Conservation (phyloP, 2,888 invertebrate genomes). For the Drosophila tanythrix region DNA sequence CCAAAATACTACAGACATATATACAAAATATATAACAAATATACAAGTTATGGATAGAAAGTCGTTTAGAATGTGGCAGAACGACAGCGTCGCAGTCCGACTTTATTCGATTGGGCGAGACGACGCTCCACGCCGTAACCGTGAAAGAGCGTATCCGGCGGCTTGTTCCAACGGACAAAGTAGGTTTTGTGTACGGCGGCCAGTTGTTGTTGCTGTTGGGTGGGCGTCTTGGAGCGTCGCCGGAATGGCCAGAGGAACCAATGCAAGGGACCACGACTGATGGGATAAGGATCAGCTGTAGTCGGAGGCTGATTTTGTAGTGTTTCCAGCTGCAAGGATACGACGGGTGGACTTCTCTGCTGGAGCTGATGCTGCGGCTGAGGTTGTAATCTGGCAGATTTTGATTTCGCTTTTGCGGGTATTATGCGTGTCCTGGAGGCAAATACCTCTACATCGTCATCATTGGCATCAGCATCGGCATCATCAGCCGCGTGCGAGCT, state of each 20-base stretch:
- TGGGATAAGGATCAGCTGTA: background rate
- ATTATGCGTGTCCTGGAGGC: conserved; percentile 55
- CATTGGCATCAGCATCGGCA: conserved; percentile 1
- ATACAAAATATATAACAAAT: conserved; percentile 49
- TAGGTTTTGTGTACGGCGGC: conserved; percentile 83
- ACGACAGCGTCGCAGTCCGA: conserved; percentile 74
- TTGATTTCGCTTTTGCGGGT: background rate
- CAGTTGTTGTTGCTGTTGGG: conserved; percentile 40
- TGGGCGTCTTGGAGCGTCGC: conserved; percentile 34
- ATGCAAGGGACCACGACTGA: conserved; percentile 54
- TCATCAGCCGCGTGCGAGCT: conserved; percentile 36
- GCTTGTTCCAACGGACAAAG: conserved; percentile 83
- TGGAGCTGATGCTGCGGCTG: conserved; percentile 14
- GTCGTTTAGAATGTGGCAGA: conserved; percentile 73
- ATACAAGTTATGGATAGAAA: background rate
- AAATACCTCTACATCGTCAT: conserved; percentile 62
- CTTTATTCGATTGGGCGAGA: conserved; percentile 12
- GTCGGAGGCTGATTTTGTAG: conserved; percentile 27
- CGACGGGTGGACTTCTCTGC: background rate
- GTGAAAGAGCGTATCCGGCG: conserved; percentile 67
- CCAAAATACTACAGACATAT: conserved; percentile 1
- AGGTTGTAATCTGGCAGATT: conserved; percentile 48
- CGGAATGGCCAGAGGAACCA: conserved; percentile 78
- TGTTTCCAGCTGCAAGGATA: conserved; percentile 44
- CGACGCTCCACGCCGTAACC: conserved; percentile 63